Evolutionary conservation across 2,888 invertebrate genomes (phyloP), one percentile per base, ranked within the genome.

Genomic region (Rambutsinella grinnellia): DNA sequence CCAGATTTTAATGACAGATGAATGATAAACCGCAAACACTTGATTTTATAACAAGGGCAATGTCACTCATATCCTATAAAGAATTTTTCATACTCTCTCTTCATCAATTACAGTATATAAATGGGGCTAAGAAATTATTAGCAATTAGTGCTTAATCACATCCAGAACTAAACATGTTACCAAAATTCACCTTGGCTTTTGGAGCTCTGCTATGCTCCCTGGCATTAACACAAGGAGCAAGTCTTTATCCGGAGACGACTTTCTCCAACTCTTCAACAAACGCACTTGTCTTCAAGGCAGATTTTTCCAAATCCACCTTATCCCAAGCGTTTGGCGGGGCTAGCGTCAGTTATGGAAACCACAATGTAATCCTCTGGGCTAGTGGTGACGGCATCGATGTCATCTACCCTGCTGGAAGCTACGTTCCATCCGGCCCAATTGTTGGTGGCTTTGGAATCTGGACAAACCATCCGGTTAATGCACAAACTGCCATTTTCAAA

Each of bases 341-440:
- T 3, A 21, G 60, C 1, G 66, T 82, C 10, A 74, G 57, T 10
- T 82, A 80, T 27, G 82, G 82, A 53, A 79, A 77, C 23, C 79
- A 82, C n/a, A 82, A 82, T 69, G 80, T 80, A 2, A 57, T 79
- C 44, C 46, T 82, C 1, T 82, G 82, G 82, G 79, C 79, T 2
- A 76, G 76, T 26, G 82, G 82, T 15, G 79, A 76, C n/a, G 82
- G 82, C 24, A 80, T 82, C 15, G 79, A 82, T 47, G 82, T 82
- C 10, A 2, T 24, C 6, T 82, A 82, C 36, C 82, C 82, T 2
- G 71, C 67, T 2, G 82, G 80, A 19, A 79, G 78, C 28, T 81
- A 81, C 62, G 77, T 74, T n/a, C 81, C 81, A 1, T 71, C 70
- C 10, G 82, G 76, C 0, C 68, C 79, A 0, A 51, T 76, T 56